These are phyloP conservation scores for Thelaira solivaga DNA, from an alignment of 2,888 invertebrate genomes.

Conservation along the genomic window DNA sequence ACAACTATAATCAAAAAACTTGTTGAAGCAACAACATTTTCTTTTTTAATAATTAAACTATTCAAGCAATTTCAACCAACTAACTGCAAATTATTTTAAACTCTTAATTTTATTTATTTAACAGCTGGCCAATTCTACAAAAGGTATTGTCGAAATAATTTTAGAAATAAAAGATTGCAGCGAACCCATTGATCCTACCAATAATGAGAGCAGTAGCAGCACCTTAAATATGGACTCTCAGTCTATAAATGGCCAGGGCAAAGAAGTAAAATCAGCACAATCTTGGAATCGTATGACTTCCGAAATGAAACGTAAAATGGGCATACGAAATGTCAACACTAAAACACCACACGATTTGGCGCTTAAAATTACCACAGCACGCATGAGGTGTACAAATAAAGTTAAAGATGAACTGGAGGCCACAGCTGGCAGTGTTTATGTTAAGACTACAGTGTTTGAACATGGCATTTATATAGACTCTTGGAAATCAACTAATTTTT, in stretches of 20 bases:
- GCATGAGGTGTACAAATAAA: conserved; percentile 76
- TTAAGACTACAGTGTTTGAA: conserved; percentile 87
- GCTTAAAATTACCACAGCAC: conserved; percentile 72
- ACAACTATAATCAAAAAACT: no score
- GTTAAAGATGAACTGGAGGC: conserved; percentile 76
- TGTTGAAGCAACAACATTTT: no score
- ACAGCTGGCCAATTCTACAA: conserved; percentile 71
- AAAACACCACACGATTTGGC: conserved; percentile 65
- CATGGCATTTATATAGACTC: conserved; percentile 80
- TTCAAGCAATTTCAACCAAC: neutral
- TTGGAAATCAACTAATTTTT: conserved; percentile 87
- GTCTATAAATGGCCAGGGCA: conserved; percentile 23
- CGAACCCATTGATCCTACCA: conserved; percentile 48
- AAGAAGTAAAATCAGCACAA: conserved; percentile 29
- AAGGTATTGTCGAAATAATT: conserved; percentile 75
- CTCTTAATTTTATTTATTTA: conserved; percentile 25
- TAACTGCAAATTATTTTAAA: neutral
- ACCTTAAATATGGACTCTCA: conserved; percentile 12
- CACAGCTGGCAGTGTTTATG: conserved; percentile 81
- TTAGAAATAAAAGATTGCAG: conserved; percentile 73
- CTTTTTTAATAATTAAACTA: no score
- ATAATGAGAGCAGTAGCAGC: conserved; percentile 1
- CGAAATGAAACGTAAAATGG: conserved; percentile 74
- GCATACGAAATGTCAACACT: conserved; percentile 67
- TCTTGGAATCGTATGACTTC: conserved; percentile 69